phyloP scores from a whole-genome alignment of 2,888 invertebrate species.

The Eustalomyia histrio region DNA sequence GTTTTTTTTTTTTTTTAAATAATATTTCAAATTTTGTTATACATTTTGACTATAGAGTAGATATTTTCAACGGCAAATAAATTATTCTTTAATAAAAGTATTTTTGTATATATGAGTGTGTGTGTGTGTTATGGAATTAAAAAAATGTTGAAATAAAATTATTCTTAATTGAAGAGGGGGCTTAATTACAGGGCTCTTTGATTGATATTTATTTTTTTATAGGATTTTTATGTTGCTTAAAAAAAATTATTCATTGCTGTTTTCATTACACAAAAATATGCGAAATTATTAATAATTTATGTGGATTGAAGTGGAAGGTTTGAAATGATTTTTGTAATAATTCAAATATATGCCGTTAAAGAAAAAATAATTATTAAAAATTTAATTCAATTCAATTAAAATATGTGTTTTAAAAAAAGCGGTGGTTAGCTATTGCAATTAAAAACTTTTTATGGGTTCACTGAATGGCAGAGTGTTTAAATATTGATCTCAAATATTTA shows the following conservation, averaged over 20 bases:
- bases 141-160: not conserved
- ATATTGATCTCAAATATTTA: not conserved
- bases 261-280: not conserved
- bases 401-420: slow-evolving; percentile 8
- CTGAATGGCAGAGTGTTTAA: not conserved
- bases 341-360: not conserved
- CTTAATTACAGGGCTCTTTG: slow-evolving; percentile 40
- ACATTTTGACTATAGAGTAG: not conserved
- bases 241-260: not conserved
- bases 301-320: not conserved
- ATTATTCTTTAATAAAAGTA: no score
- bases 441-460: slow-evolving; percentile 1
- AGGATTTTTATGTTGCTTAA: not conserved
- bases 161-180: not conserved
- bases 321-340: slow-evolving; percentile 11
- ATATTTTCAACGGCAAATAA: not conserved
- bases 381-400: slow-evolving; percentile 18
- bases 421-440: not conserved
- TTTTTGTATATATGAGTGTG: not conserved
- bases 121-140: not conserved
- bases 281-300: slow-evolving; percentile 31
- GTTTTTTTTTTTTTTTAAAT: no score
- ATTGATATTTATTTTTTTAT: slow-evolving; percentile 38
- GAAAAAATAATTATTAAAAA: no score
- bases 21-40: not conserved